Conservation (phyloP, 2,113 vertebrate species). For the Platanista minor region DNA sequence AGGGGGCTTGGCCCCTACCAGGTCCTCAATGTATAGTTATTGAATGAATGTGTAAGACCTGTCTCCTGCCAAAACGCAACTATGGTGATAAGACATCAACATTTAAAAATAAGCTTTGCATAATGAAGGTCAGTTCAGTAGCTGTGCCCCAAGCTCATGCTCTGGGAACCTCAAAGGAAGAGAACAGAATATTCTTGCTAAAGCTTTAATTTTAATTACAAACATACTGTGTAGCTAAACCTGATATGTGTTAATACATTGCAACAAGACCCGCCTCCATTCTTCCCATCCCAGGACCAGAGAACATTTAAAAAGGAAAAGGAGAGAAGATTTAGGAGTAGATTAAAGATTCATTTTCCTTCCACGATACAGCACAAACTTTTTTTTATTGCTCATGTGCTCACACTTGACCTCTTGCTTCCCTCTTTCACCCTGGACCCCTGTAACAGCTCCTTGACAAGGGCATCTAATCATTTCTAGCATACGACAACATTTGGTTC, state of each 20-base stretch:
- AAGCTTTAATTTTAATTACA: constrained; percentile 46
- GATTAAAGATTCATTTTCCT: background rate
- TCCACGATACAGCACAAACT: background rate
- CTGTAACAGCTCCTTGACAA: constrained; percentile 77
- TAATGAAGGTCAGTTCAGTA: background rate
- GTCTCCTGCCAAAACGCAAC: background rate
- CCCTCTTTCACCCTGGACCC: constrained; percentile 62
- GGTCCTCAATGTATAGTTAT: background rate
- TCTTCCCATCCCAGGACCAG: background rate
- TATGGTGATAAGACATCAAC: background rate
- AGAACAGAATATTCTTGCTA: background rate
- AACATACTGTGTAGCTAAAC: constrained; percentile 10
- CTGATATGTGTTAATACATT: constrained; percentile 20
- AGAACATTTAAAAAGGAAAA: constrained; percentile 13
- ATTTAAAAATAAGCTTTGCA: background rate
- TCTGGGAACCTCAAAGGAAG: constrained; percentile 12
- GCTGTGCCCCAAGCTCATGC: background rate
- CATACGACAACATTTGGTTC: constrained; percentile 82
- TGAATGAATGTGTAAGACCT: background rate
- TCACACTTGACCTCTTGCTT: constrained; percentile 76
- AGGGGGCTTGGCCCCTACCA: background rate
- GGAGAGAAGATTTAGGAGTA: background rate
- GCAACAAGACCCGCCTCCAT: background rate
- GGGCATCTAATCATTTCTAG: constrained; percentile 79
- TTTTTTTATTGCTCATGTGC: constrained; percentile 17